Evolutionary conservation across 2,888 invertebrate species (phyloP).

Genomic region (Merodon equestris): DNA sequence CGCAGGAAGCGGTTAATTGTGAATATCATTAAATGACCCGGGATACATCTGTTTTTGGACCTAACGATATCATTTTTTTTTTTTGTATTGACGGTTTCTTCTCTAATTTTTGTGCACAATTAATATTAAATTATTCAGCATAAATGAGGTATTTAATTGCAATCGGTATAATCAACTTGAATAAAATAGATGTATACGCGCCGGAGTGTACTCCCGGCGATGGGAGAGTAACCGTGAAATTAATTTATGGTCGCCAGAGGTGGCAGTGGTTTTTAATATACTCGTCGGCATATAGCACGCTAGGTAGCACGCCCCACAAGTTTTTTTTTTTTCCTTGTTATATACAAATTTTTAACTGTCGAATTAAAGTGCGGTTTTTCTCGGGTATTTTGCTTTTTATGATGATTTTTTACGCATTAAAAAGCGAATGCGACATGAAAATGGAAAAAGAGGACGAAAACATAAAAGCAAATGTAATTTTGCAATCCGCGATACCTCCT

Average conservation of each 20-base stretch:
- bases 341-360: no score
- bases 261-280: no score
- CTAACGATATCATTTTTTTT: slow-evolving; percentile 36
- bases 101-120: slow-evolving; percentile 51
- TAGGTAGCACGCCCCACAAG: no score
- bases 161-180: slow-evolving; percentile 64
- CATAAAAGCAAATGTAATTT: no score
- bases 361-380: no score
- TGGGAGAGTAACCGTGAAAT: slow-evolving; percentile 29
- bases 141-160: slow-evolving; percentile 67
- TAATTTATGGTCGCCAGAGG: slow-evolving; percentile 47
- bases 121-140: slow-evolving; percentile 67
- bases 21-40: slow-evolving; percentile 45
- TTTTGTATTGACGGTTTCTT: slow-evolving; percentile 21
- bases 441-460: no score
- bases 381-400: no score
- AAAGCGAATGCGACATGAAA: no score
- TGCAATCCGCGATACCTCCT: no score
- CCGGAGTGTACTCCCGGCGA: neutral
- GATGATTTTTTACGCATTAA: no score
- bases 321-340: no score
- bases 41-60: slow-evolving; percentile 54
- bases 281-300: no score
- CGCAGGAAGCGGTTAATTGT: slow-evolving; percentile 39
- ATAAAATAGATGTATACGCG: slow-evolving; percentile 42